Evolutionary conservation across 2,888 invertebrate genomes (phyloP).

Genomic region (Erebia aethiops): DNA sequence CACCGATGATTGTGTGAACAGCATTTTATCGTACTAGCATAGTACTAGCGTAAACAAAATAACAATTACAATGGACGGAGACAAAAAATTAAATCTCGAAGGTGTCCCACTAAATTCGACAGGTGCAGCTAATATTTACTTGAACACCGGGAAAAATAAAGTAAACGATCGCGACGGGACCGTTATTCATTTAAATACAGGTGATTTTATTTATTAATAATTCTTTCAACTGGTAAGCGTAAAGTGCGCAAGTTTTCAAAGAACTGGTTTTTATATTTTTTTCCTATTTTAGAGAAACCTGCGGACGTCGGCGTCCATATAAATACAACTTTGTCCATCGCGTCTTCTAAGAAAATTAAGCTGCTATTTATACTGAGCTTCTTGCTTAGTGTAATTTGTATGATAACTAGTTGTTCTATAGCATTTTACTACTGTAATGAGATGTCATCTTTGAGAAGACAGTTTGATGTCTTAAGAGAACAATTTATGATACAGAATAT

Average conservation of each 20-base stretch:
- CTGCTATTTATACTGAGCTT: slow-evolving; percentile 73
- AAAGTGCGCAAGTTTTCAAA: slow-evolving; percentile 14
- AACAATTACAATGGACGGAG: slow-evolving; percentile 65
- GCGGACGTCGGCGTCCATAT: slow-evolving; percentile 76
- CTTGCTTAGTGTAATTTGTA: slow-evolving; percentile 68
- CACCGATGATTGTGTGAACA: slow-evolving; percentile 56
- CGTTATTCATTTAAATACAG: slow-evolving; percentile 75
- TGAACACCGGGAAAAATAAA: slow-evolving; percentile 73
- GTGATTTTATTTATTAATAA: slow-evolving; percentile 54
- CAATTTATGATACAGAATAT: slow-evolving; percentile 62
- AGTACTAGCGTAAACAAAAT: slow-evolving; percentile 45
- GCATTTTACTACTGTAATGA: slow-evolving; percentile 77
- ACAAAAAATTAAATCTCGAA: slow-evolving; percentile 71
- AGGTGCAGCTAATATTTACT: slow-evolving; percentile 75
- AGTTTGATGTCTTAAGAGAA: slow-evolving; percentile 66
- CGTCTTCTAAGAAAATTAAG: slow-evolving; percentile 79
- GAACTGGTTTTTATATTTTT: slow-evolving; percentile 45
- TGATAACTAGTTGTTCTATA: slow-evolving; percentile 67
- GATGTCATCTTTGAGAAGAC: slow-evolving; percentile 67
- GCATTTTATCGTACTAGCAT: slow-evolving; percentile 58
- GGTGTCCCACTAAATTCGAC: slow-evolving; percentile 71
- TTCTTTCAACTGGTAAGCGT: slow-evolving; percentile 11
- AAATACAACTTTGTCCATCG: slow-evolving; percentile 75
- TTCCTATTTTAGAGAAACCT: slow-evolving; percentile 65
- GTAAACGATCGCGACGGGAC: slow-evolving; percentile 73